Evolutionary conservation across 1,140 invertebrate species (phyloP).

Genomic region (Whitmania pigra): DNA sequence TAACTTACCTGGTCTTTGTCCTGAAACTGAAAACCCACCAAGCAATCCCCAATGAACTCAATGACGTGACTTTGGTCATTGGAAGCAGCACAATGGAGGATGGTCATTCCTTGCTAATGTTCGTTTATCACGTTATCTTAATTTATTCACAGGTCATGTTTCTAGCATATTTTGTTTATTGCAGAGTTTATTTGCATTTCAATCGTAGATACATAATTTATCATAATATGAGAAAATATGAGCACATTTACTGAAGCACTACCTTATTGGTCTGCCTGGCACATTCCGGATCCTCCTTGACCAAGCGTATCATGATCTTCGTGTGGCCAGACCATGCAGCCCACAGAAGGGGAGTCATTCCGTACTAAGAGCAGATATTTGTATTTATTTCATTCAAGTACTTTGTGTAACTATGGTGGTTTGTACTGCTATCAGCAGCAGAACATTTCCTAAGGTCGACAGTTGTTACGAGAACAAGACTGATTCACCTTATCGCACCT

Average conservation of each 20-base stretch:
- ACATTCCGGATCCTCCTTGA: background rate
- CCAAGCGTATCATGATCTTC: background rate
- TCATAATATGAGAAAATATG: background rate
- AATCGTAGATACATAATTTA: too few relatives aligned
- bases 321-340: constrained; percentile 4
- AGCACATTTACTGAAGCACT: background rate
- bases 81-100: background rate
- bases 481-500: background rate
- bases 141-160: background rate
- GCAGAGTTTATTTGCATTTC: too few relatives aligned
- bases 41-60: constrained; percentile 7
- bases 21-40: background rate
- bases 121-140: background rate
- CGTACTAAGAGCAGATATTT: background rate
- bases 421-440: too few relatives aligned
- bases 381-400: background rate
- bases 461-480: background rate
- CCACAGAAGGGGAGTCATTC: constrained; percentile 4
- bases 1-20: too few relatives aligned
- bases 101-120: constrained; percentile 3
- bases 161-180: too few relatives aligned
- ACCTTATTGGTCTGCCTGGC: constrained; percentile 1
- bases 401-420: too few relatives aligned
- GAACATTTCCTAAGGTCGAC: too few relatives aligned
- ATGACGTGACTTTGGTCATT: constrained; percentile 2